These are phyloP conservation scores for Drosophila emarginata DNA, from an alignment of 2,888 invertebrate species.

Conservation along the genomic window DNA sequence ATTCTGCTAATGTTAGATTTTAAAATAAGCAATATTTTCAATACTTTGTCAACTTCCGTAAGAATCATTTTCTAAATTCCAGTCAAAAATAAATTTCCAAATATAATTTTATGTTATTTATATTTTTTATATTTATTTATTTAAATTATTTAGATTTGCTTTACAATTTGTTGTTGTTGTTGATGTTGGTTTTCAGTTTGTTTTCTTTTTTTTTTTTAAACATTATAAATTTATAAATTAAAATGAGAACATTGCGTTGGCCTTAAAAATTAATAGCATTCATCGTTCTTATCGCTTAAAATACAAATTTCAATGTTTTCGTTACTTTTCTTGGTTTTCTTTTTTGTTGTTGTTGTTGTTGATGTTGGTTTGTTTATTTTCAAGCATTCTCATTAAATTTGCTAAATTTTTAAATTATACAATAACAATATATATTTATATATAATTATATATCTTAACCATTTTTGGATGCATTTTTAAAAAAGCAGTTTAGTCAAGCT, in stretches of 20 bases:
- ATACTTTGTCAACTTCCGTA: too few relatives aligned
- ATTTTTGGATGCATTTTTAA: conserved; percentile 31
- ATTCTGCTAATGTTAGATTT: too few relatives aligned
- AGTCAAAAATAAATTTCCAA: background rate
- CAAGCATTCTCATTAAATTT: conserved; percentile 49
- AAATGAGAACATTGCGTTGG: conserved; percentile 80
- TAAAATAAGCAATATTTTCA: too few relatives aligned
- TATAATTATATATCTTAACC: background rate
- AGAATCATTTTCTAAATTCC: background rate
- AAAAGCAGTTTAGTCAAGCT: conserved; percentile 48
- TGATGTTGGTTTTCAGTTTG: conserved; percentile 39
- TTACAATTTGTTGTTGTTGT: conserved; percentile 69
- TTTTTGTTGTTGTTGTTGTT: too few relatives aligned
- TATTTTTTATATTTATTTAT: conserved; percentile 60
- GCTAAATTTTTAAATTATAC: conserved; percentile 43
- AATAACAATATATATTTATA: conserved; percentile 11
- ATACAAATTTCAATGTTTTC: conserved; percentile 14
- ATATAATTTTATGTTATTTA: conserved; percentile 44
- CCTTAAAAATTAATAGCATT: conserved; percentile 78
- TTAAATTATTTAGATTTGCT: conserved; percentile 67
- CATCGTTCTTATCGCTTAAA: conserved; percentile 51
- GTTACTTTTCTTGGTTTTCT: background rate
- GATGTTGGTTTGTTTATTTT: background rate
- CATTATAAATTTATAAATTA: conserved; percentile 74
- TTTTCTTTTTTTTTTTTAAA: conserved; percentile 46